Percentiles rank a stretch among this genome's conserved stretches.
phyloP scores from a whole-genome alignment of 37 sponge, comb jelly and placozoan genomes.

The Mnemiopsis leidyi region DNA sequence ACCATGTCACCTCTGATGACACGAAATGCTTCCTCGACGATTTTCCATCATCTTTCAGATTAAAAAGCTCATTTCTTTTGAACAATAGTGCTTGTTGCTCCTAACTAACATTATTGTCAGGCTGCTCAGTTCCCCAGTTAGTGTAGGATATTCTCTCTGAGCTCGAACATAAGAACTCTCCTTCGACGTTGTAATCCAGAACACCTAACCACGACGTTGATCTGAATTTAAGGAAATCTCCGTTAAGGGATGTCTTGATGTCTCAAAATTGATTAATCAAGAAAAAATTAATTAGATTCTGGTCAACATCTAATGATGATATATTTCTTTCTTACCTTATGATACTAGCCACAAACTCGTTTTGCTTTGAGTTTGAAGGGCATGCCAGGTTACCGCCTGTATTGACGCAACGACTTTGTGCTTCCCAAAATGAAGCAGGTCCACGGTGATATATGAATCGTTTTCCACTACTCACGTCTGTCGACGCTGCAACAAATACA shows the following conservation, averaged over 20 bases:
- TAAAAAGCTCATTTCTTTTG: neutral
- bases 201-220: neutral
- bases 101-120: neutral
- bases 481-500: neutral
- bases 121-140: conserved; percentile 1
- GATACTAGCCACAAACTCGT: conserved; percentile 14
- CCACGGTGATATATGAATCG: neutral
- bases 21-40: no score
- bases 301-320: neutral
- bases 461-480: neutral
- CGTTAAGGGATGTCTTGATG: no score
- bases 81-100: neutral
- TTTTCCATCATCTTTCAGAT: no score
- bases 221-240: no score
- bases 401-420: neutral
- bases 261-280: no score
- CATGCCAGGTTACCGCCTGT: conserved; percentile 6
- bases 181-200: neutral
- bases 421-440: neutral
- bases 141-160: conserved; percentile 4
- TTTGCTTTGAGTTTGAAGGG: conserved; percentile 1
- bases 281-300: neutral
- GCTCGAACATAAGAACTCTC: neutral
- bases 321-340: neutral
- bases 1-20: no score